A percentile compares a stretch with the other conserved stretches of the same genome.
These are phyloP conservation scores for Pheosia gnoma DNA, from an alignment of 2,888 invertebrate species.

Conservation along the genomic window DNA sequence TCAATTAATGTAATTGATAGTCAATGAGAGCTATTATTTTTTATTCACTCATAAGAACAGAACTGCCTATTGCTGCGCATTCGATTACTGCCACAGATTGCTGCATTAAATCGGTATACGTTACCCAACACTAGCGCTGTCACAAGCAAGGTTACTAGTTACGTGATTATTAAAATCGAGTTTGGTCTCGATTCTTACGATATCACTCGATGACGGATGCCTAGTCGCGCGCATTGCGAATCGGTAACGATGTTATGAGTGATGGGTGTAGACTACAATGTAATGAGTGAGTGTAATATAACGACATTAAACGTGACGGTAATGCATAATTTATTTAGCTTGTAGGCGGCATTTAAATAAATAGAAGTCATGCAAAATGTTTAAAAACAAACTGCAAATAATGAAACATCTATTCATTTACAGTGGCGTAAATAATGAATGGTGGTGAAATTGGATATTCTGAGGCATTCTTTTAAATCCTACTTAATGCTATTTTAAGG, in stretches of 20 bases:
- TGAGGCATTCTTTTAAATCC: too few species aligned
- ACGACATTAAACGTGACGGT: constrained; percentile 17
- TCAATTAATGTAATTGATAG: constrained; percentile 34
- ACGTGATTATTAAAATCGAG: constrained; percentile 54
- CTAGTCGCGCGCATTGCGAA: constrained; percentile 43
- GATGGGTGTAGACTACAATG: constrained; percentile 33
- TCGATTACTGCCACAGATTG: constrained; percentile 12
- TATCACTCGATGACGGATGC: constrained; percentile 46
- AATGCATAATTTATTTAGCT: constrained; percentile 4
- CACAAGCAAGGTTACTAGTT: constrained; percentile 58
- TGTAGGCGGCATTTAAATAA: too few species aligned
- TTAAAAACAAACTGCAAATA: too few species aligned
- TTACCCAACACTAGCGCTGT: constrained; percentile 37
- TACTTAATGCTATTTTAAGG: too few species aligned
- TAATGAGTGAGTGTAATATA: constrained; percentile 19
- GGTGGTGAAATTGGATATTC: too few species aligned
- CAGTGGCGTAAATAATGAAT: too few species aligned
- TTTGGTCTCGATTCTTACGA: constrained; percentile 50
- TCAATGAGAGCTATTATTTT: constrained; percentile 18
- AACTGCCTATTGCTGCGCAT: background rate
- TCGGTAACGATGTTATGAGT: constrained; percentile 42
- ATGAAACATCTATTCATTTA: too few species aligned
- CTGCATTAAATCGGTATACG: constrained; percentile 32
- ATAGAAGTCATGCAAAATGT: too few species aligned
- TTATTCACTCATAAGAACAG: background rate